Conservation (phyloP, 2,113 vertebrate genomes). For the Myotis lucifugus region DNA sequence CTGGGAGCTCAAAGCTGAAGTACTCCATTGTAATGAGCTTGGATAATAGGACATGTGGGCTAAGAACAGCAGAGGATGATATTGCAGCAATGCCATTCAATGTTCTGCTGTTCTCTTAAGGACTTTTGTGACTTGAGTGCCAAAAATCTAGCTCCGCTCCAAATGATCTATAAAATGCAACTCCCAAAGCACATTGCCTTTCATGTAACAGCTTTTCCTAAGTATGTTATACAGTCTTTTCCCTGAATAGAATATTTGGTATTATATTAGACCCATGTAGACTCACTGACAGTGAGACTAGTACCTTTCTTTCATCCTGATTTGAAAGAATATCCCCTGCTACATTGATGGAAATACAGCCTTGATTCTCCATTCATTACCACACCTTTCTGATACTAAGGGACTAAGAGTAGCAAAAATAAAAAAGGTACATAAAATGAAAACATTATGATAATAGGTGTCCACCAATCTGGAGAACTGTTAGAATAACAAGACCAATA, state of each 20-base stretch:
- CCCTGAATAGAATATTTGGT: not conserved
- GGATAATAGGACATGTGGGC: not conserved
- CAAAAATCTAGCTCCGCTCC: not conserved
- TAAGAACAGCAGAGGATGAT: not conserved
- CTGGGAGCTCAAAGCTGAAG: not conserved
- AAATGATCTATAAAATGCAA: not conserved
- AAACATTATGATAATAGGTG: not conserved
- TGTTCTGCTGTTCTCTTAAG: not conserved
- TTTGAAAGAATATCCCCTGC: not conserved
- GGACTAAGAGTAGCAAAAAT: not conserved
- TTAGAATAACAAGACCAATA: slow-evolving; percentile 87
- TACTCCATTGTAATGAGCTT: not conserved
- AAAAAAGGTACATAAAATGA: not conserved
- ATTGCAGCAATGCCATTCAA: not conserved
- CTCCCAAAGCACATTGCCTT: not conserved
- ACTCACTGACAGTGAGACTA: not conserved
- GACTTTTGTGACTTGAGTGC: not conserved
- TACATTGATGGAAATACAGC: not conserved
- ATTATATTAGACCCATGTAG: not conserved
- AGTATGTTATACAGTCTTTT: not conserved
- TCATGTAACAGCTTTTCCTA: not conserved
- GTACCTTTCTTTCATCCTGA: not conserved
- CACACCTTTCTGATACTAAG: not conserved
- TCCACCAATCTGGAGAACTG: not conserved
- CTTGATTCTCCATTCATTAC: not conserved